Evolutionary conservation across 2,797 vertebrate genomes (phyloP), one percentile per base, ranked within the genome.

Genomic region (Rhynchotus rufescens): DNA sequence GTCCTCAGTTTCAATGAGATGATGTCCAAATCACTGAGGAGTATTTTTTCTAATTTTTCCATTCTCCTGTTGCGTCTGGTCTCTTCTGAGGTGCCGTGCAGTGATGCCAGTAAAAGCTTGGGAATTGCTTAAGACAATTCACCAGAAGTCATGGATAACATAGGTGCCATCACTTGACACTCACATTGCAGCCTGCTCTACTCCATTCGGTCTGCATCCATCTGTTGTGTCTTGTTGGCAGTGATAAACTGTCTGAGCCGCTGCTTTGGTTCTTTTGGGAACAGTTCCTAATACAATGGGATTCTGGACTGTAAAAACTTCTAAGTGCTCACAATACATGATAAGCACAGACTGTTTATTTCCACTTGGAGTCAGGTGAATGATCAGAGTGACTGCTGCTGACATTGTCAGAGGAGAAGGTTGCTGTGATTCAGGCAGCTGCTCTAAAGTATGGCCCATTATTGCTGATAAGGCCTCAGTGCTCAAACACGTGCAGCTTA

Each of bases 211-310:
- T 42, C 40, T 79, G 40, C 12, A 25, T 44, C 44, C 20, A 15
- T 19, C 20, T 25, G 9, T 44, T 67, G 30, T 59, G 54, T 67
- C 16, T 57, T 64, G 30, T 38, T n/a, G 0, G 3, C 57, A 49
- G 28, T 12, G 47, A 47, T 2, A 62, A 75, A 32, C 23, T 54
- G 59, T n/a, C 38, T 60, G 69, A 21, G 44, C 51, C 40, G 30
- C 40, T 2, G 0, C 9, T 32, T 76, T 60, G 69, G 22, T 62
- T 49, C 28, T 81, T 30, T 28, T 32, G 0, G 0, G 21, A 32
- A 38, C 2, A 2, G 6, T 32, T 83, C 60, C 60, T 40, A 38
- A 42, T 32, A 26, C 23, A 17, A 19, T 0, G 1, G 15, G 22
- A 21, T 67, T 73, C 16, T 79, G 51, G 45, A 21, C 22, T 2